phyloP scores from a whole-genome alignment of 2,113 vertebrate genomes.

The Trematocara nigrifrons region DNA sequence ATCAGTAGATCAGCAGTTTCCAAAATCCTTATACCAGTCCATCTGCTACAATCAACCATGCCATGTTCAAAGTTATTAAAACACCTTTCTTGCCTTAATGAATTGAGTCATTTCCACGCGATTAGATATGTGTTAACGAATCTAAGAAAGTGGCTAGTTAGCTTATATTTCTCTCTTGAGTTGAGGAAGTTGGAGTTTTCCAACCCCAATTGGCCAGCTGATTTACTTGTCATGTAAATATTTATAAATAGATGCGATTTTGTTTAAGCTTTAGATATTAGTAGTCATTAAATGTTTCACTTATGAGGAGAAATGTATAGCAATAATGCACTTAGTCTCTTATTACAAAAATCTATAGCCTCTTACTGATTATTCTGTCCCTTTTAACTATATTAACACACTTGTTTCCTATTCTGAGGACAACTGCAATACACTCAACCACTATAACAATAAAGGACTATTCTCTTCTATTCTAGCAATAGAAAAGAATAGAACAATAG shows the following conservation, averaged over 20 bases:
- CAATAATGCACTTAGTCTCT: neutral
- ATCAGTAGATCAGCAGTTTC: neutral
- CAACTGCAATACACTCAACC: neutral
- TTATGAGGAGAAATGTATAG: neutral
- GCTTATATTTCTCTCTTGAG: neutral
- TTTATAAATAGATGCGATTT: neutral
- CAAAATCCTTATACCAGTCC: neutral
- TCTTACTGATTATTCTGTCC: neutral
- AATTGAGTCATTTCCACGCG: neutral
- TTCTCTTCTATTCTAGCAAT: neutral
- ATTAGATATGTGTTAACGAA: neutral
- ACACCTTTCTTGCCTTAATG: neutral
- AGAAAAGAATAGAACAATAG: neutral
- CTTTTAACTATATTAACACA: neutral
- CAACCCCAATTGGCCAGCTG: neutral
- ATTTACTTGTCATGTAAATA: neutral
- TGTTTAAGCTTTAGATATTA: neutral
- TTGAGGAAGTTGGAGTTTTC: neutral
- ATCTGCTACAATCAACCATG: neutral
- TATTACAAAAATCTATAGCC: neutral
- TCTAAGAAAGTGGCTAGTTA: neutral
- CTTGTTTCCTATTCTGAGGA: neutral
- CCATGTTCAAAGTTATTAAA: neutral
- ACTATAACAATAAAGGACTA: neutral
- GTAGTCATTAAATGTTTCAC: neutral